Percentiles rank a stretch among this genome's conserved stretches.
These are phyloP conservation scores for Pollimyrus isidori DNA, from an alignment of 2,113 vertebrate species.

Conservation along the genomic window DNA sequence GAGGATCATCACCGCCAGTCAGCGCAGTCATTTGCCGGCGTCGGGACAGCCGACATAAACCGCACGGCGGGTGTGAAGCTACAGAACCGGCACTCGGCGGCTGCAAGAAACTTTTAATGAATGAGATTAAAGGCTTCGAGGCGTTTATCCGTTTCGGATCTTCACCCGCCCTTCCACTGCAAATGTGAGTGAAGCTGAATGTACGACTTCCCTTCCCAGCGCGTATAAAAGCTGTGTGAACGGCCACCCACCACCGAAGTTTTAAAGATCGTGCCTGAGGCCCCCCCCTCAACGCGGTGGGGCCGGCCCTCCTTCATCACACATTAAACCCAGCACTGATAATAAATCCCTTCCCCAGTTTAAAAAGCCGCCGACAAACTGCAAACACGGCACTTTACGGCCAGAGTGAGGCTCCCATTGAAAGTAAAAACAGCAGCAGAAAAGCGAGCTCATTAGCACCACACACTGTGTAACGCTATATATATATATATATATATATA, in stretches of 20 bases:
- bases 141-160: background rate
- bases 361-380: background rate
- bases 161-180: background rate
- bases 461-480: background rate
- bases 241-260: background rate
- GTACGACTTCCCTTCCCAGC: background rate
- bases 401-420: background rate
- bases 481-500: background rate
- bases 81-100: background rate
- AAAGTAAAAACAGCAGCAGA: background rate
- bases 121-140: background rate
- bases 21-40: background rate
- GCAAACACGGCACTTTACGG: background rate
- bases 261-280: background rate
- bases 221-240: background rate
- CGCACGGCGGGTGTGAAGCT: background rate
- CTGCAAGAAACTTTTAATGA: background rate
- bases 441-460: background rate
- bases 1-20: background rate
- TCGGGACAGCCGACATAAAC: background rate
- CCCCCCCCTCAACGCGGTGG: background rate
- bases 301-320: background rate
- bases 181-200: background rate
- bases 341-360: constrained; percentile 4
- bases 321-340: background rate